These are phyloP conservation scores for Aspiorhynchus laticeps DNA, from an alignment of 2,113 vertebrate species.

Conservation along the genomic window DNA sequence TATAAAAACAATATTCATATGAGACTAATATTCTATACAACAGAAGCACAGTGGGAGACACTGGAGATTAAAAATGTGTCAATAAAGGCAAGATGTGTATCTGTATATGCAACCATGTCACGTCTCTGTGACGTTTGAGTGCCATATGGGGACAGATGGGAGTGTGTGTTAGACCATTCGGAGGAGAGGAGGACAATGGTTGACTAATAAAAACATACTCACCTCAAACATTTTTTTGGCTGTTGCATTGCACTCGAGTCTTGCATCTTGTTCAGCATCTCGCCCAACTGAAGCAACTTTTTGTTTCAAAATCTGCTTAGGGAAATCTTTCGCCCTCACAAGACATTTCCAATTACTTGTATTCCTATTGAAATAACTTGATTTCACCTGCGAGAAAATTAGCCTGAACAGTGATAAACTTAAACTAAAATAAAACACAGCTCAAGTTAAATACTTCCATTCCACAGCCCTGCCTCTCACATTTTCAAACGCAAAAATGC, in stretches of 20 bases:
- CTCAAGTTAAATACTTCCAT: neutral
- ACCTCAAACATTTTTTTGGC: conserved; percentile 35
- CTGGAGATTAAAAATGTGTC: neutral
- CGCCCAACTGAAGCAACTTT: no score
- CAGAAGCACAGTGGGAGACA: neutral
- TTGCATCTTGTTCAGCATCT: neutral
- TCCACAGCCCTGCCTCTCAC: neutral
- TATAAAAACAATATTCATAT: neutral
- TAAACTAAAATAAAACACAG: no score
- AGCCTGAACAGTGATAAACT: no score
- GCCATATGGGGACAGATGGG: conserved; percentile 53
- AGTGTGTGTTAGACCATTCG: conserved; percentile 32
- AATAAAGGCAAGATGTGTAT: neutral
- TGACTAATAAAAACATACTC: conserved; percentile 58
- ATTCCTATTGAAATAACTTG: no score
- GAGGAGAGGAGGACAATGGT: conserved; percentile 36
- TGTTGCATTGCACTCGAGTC: neutral
- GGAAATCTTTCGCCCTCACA: neutral
- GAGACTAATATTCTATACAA: neutral
- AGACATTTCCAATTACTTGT: no score
- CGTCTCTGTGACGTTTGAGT: conserved; percentile 45
- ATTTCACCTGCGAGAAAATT: no score
- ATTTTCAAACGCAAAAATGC: neutral
- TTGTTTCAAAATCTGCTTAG: neutral
- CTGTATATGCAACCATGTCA: conserved; percentile 20